These are phyloP conservation scores for Enteromius thamalakanensis DNA, from an alignment of 2,797 vertebrate genomes.

Conservation along the genomic window DNA sequence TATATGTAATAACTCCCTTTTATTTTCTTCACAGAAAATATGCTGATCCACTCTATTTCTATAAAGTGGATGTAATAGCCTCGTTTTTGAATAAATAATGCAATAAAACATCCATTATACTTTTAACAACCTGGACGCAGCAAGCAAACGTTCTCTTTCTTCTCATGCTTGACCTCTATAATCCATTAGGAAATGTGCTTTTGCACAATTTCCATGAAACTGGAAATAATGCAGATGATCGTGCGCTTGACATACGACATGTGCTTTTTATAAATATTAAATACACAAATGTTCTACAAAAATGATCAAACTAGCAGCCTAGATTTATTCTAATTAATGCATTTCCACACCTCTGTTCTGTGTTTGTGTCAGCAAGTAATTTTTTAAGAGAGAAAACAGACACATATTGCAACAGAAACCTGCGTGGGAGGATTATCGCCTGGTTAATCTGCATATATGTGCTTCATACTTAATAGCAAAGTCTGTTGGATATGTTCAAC, in stretches of 20 bases:
- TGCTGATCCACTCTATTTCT: constrained; percentile 65
- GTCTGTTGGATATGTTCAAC: not conserved
- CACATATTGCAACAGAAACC: not conserved
- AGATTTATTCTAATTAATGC: not conserved
- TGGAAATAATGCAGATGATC: constrained; percentile 1
- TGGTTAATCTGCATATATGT: constrained; percentile 2
- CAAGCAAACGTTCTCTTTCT: constrained; percentile 63
- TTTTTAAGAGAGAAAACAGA: constrained; percentile 9
- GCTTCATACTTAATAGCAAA: not conserved
- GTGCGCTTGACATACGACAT: not conserved
- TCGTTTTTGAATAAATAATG: constrained; percentile 55
- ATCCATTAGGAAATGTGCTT: constrained; percentile 13
- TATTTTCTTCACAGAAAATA: constrained; percentile 62
- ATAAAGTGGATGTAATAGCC: constrained; percentile 54
- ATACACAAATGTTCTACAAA: not conserved
- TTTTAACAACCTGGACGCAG: constrained; percentile 40
- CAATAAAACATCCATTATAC: constrained; percentile 44
- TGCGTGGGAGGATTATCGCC: not conserved
- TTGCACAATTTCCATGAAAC: constrained; percentile 15
- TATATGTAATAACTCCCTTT: constrained; percentile 69
- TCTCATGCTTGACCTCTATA: constrained; percentile 30
- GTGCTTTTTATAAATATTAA: not conserved
- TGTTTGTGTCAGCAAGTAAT: not conserved
- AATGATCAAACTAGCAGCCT: not conserved
- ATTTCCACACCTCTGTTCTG: not conserved